Evolutionary conservation across 2,113 vertebrate genomes (phyloP).

Genomic region (Poecile atricapillus): DNA sequence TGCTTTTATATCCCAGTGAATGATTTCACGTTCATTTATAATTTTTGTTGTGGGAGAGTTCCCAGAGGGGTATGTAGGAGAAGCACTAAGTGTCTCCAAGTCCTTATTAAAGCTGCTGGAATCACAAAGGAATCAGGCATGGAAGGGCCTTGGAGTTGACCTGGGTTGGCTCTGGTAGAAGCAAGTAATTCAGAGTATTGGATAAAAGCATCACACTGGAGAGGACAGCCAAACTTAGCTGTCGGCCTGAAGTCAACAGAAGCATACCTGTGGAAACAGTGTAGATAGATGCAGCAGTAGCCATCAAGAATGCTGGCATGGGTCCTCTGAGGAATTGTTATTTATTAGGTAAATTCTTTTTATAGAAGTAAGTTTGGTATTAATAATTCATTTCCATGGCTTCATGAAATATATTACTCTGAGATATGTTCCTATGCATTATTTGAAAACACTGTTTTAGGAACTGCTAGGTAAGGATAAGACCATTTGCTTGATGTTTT

Average conservation of each 20-base stretch:
- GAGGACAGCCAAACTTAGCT: neutral
- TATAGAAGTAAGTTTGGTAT: neutral
- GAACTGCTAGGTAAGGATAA: neutral
- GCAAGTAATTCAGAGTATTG: neutral
- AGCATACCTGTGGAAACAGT: neutral
- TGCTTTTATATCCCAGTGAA: constrained; percentile 39
- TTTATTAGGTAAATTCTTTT: neutral
- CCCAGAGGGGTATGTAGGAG: constrained; percentile 5
- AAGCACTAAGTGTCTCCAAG: constrained; percentile 13
- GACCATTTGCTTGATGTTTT: neutral
- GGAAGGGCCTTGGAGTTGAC: neutral
- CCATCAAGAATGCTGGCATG: neutral
- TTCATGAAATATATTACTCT: neutral
- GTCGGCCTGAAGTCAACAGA: neutral
- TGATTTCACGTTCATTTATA: constrained; percentile 47
- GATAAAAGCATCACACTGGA: neutral
- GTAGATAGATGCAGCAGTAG: neutral
- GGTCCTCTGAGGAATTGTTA: neutral
- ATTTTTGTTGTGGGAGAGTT: constrained; percentile 39
- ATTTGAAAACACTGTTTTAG: neutral
- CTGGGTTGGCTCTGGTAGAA: neutral
- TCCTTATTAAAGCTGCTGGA: constrained; percentile 27
- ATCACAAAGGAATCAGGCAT: neutral
- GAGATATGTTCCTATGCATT: neutral
- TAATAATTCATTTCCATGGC: neutral